These are phyloP conservation scores for Syngnathus typhle DNA, from an alignment of 2,113 vertebrate species.

Conservation along the genomic window DNA sequence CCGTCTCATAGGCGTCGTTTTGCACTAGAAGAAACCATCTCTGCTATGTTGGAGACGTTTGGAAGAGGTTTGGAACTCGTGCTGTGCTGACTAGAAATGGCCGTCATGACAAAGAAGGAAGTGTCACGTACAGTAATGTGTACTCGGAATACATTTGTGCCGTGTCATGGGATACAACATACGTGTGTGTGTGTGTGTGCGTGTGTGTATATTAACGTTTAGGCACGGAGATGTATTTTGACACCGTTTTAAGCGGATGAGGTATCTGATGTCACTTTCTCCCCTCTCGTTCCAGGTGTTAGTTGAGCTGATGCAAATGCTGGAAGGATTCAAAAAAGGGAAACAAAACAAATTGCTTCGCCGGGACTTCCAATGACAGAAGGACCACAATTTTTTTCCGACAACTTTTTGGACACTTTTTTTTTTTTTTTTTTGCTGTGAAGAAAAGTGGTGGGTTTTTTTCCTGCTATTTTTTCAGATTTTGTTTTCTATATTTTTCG, in stretches of 20 bases:
- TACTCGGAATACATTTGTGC: not conserved
- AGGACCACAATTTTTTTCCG: slow-evolving; percentile 12
- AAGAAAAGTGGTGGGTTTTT: slow-evolving; percentile 9
- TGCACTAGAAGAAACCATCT: not conserved
- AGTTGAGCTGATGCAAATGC: slow-evolving; percentile 15
- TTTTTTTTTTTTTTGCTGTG: slow-evolving; percentile 6
- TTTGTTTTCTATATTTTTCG: not conserved
- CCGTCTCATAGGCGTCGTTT: not conserved
- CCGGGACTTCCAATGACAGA: not conserved
- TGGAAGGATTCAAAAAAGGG: slow-evolving; percentile 22
- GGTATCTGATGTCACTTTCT: slow-evolving; percentile 4
- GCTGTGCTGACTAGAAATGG: not conserved
- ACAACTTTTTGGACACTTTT: slow-evolving; percentile 11
- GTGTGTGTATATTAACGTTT: not conserved
- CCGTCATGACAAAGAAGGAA: not conserved
- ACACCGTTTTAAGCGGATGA: not conserved
- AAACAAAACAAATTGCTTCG: slow-evolving; percentile 9
- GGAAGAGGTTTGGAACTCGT: not conserved
- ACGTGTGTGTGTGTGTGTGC: not conserved
- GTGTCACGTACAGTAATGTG: not conserved
- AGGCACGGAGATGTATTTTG: not conserved
- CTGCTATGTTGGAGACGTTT: not conserved
- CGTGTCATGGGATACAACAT: not conserved
- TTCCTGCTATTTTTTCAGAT: not conserved
- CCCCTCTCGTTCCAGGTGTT: slow-evolving; percentile 31